Evolutionary conservation across 2,888 invertebrate species (phyloP).

Genomic region (Atrina japonica): DNA sequence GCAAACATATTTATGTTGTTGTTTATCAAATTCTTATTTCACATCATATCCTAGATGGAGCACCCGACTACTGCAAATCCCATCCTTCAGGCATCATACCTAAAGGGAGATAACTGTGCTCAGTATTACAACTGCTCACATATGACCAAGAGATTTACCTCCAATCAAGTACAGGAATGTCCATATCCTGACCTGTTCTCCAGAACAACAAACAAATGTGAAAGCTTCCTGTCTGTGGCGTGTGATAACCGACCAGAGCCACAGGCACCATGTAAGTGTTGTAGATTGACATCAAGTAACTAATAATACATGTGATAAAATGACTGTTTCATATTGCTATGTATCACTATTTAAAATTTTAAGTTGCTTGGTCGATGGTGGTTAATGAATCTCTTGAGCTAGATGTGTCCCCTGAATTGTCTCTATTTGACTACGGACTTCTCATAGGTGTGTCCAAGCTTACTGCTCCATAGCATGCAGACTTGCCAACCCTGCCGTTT

Average conservation of each 20-base stretch:
- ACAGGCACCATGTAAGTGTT: slow-evolving; percentile 54
- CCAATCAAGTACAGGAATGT: slow-evolving; percentile 34
- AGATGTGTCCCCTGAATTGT: too few species aligned
- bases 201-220: slow-evolving; percentile 48
- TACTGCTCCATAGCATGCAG: too few species aligned
- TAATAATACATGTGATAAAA: too few species aligned
- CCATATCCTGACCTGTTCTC: slow-evolving; percentile 58
- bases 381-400: too few species aligned
- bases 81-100: slow-evolving; percentile 48
- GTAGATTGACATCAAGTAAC: too few species aligned
- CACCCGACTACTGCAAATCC: slow-evolving; percentile 52
- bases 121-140: slow-evolving; percentile 24
- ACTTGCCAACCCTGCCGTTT: too few species aligned
- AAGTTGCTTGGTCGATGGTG: too few species aligned
- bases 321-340: too few species aligned
- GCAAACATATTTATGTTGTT: too few species aligned
- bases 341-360: not conserved
- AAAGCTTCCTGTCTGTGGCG: slow-evolving; percentile 41
- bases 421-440: too few species aligned
- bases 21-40: not conserved
- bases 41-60: slow-evolving; percentile 6
- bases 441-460: too few species aligned
- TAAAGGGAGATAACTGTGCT: slow-evolving; percentile 37
- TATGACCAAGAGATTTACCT: slow-evolving; percentile 8
- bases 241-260: slow-evolving; percentile 54